phyloP scores from a whole-genome alignment of 2,888 invertebrate genomes.

The Holacanthella duospinosa region DNA sequence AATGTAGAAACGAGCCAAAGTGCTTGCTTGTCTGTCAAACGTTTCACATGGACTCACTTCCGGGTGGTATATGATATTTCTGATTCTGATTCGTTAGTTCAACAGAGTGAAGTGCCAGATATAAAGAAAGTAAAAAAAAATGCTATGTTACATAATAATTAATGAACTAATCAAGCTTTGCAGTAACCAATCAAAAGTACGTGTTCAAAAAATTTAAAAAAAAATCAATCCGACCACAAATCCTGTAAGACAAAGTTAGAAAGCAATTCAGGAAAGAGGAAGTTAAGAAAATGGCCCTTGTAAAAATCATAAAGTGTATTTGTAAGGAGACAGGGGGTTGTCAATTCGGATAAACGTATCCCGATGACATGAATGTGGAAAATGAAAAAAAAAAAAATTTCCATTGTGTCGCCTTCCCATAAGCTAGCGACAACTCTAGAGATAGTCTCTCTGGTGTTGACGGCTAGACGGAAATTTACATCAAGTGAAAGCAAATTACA shows the following conservation, averaged over 20 bases:
- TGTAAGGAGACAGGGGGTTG: not conserved
- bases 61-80: no score
- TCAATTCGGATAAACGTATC: not conserved
- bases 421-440: not conserved
- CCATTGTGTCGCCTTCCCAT: not conserved
- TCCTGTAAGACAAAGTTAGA: not conserved
- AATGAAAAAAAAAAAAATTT: not conserved
- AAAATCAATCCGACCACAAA: not conserved
- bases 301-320: not conserved
- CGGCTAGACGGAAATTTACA: not conserved
- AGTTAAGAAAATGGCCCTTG: not conserved
- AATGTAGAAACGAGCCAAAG: no score
- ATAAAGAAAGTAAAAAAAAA: no score
- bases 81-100: no score
- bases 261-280: not conserved
- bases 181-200: no score
- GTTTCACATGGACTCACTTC: no score
- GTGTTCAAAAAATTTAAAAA: not conserved
- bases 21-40: no score
- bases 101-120: no score
- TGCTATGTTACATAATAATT: no score
- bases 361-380: not conserved
- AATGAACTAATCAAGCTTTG: no score
- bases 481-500: slow-evolving; percentile 2
- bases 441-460: not conserved